Conservation (phyloP, 2,888 invertebrate genomes). For the Agrochola litura region DNA sequence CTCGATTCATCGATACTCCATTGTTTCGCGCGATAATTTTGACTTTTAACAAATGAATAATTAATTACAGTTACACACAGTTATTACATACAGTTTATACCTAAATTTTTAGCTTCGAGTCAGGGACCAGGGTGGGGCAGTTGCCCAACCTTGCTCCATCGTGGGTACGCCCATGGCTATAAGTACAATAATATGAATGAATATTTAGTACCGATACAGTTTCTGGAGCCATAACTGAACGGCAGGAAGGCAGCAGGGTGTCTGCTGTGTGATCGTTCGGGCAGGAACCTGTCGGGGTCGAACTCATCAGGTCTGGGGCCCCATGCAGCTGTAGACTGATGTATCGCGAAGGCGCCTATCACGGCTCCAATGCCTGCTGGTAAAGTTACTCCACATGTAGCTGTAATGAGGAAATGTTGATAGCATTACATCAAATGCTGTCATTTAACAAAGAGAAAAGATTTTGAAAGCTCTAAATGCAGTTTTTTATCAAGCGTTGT, state of each 20-base stretch:
- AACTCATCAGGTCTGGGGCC: constrained; percentile 90
- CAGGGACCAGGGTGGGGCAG: no score
- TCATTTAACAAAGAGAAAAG: not conserved
- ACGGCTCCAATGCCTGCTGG: constrained; percentile 86
- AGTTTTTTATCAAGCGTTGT: not conserved
- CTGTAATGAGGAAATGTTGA: constrained; percentile 68
- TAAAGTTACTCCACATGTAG: constrained; percentile 80
- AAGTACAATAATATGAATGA: not conserved
- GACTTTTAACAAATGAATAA: no score
- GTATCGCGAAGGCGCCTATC: constrained; percentile 85
- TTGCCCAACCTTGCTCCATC: no score
- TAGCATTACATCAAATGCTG: not conserved
- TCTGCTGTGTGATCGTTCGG: constrained; percentile 83
- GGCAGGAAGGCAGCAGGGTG: constrained; percentile 87
- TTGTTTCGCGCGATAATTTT: no score
- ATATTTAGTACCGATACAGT: constrained; percentile 82
- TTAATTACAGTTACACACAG: no score
- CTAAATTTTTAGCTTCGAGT: no score
- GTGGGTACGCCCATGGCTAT: no score
- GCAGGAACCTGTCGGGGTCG: constrained; percentile 91
- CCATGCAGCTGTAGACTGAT: constrained; percentile 87
- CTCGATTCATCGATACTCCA: no score
- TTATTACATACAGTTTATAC: no score
- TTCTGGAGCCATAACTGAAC: constrained; percentile 87
- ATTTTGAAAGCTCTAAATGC: not conserved